Conservation (phyloP, 2,113 vertebrate species). For the Onychostoma macrolepis region DNA sequence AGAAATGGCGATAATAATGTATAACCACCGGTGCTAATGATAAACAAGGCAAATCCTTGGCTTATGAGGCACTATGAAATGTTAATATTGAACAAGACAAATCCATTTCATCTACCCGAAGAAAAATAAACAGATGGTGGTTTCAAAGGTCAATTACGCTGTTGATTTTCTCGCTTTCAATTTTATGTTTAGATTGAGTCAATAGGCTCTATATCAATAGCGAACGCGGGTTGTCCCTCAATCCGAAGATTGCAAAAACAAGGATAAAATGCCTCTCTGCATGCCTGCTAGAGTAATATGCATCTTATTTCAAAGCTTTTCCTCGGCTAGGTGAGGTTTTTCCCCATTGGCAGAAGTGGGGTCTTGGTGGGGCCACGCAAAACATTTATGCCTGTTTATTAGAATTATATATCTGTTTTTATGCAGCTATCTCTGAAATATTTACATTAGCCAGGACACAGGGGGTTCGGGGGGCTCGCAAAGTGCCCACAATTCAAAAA, state of each 20-base stretch:
- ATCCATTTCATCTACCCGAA: constrained; percentile 54
- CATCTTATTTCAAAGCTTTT: constrained; percentile 50
- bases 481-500: constrained; percentile 81
- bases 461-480: constrained; percentile 68
- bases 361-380: constrained; percentile 70
- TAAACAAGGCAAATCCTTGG: constrained; percentile 53
- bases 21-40: constrained; percentile 46
- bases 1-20: constrained; percentile 51
- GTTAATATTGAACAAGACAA: constrained; percentile 58
- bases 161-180: constrained; percentile 57
- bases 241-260: constrained; percentile 43
- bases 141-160: constrained; percentile 60
- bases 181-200: constrained; percentile 51
- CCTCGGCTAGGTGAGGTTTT: constrained; percentile 33
- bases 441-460: constrained; percentile 80
- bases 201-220: constrained; percentile 51
- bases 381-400: constrained; percentile 79
- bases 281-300: constrained; percentile 8
- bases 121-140: constrained; percentile 53
- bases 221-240: constrained; percentile 29
- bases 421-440: constrained; percentile 79
- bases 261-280: constrained; percentile 42
- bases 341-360: constrained; percentile 66
- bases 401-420: constrained; percentile 81
- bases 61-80: constrained; percentile 51